A percentile compares a stretch with the other conserved stretches of the same genome.
These are phyloP conservation scores for Ceratina japonica DNA, from an alignment of 1,140 invertebrate genomes.

Conservation along the genomic window DNA sequence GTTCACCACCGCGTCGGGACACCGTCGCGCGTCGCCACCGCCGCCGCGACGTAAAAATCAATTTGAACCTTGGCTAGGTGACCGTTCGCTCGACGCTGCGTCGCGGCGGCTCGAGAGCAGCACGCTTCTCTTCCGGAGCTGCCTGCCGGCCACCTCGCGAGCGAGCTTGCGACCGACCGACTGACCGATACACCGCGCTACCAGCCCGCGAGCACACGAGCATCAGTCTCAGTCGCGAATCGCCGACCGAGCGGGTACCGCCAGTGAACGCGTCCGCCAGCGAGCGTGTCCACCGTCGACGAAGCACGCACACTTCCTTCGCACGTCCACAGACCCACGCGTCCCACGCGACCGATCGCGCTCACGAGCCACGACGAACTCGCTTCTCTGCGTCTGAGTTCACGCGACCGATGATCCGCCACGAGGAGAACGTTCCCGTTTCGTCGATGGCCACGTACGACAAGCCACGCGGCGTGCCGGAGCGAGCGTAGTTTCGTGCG, in stretches of 20 bases:
- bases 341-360: neutral
- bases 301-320: slow-evolving; percentile 35
- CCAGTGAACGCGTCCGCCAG: slow-evolving; percentile 45
- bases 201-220: slow-evolving; percentile 25
- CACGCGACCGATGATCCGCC: slow-evolving; percentile 30
- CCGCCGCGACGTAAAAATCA: slow-evolving; percentile 76
- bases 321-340: neutral
- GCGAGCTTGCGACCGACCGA: slow-evolving; percentile 34
- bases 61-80: slow-evolving; percentile 78
- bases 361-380: too few species aligned
- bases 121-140: slow-evolving; percentile 61
- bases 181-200: slow-evolving; percentile 35
- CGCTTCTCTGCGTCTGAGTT: neutral
- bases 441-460: neutral
- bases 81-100: slow-evolving; percentile 67
- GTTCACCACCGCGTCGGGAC: slow-evolving; percentile 70
- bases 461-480: neutral
- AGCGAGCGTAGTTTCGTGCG: neutral
- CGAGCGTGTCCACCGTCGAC: slow-evolving; percentile 45
- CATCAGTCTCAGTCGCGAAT: slow-evolving; percentile 70
- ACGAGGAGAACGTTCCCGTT: neutral
- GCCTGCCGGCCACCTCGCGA: slow-evolving; percentile 28
- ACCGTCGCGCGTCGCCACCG: slow-evolving; percentile 74
- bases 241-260: slow-evolving; percentile 72
- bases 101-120: slow-evolving; percentile 60